phyloP scores from a whole-genome alignment of 2,797 vertebrate genomes.

The Gephyroberyx darwinii region DNA sequence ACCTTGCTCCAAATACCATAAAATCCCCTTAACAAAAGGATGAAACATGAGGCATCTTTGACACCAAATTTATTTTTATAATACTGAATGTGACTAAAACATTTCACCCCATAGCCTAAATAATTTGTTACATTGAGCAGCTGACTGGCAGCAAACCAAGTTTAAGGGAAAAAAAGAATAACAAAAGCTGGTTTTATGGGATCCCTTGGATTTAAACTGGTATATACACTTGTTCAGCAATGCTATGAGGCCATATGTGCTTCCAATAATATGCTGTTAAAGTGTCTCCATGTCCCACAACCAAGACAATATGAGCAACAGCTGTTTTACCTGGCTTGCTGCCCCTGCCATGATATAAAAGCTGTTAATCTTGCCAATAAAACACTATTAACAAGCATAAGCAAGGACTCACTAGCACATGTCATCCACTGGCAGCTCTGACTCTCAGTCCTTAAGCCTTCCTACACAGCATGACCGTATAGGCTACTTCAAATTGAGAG shows the following conservation, averaged over 20 bases:
- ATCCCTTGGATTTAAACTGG: conserved; percentile 45
- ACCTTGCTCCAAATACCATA: conserved; percentile 36
- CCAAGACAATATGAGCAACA: conserved; percentile 78
- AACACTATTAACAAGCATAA: conserved; percentile 79
- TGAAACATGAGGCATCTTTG: conserved; percentile 23
- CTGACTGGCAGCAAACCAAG: conserved; percentile 35
- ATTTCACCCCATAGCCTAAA: conserved; percentile 29
- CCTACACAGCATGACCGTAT: conserved; percentile 40
- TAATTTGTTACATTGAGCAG: conserved; percentile 25
- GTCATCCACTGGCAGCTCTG: conserved; percentile 61
- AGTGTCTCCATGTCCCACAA: conserved; percentile 67
- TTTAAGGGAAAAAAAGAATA: conserved; percentile 11
- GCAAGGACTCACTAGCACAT: conserved; percentile 72
- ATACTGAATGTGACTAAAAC: conserved; percentile 32
- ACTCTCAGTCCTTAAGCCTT: conserved; percentile 54
- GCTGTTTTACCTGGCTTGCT: conserved; percentile 80
- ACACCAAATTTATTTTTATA: conserved; percentile 28
- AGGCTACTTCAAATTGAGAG: conserved; percentile 40
- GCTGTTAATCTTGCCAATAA: conserved; percentile 81
- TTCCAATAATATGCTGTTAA: conserved; percentile 70
- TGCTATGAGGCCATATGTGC: conserved; percentile 59
- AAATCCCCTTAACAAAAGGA: conserved; percentile 39
- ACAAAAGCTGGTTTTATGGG: conserved; percentile 34
- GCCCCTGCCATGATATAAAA: conserved; percentile 80
- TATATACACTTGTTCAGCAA: conserved; percentile 46